Conservation (phyloP, 2,113 vertebrate genomes). For the Sigmodon hispidus region DNA sequence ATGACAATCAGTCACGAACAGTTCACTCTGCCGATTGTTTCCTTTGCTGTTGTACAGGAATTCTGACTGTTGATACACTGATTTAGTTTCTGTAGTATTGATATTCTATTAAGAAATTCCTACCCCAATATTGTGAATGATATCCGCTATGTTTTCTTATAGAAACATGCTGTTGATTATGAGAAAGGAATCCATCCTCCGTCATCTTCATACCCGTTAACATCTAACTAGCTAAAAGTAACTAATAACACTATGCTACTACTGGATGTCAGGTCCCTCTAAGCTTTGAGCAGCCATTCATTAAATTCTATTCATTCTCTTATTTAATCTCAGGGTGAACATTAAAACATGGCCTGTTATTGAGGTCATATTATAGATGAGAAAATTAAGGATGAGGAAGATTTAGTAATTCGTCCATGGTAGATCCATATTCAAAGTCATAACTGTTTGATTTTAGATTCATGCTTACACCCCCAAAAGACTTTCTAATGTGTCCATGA, state of each 20-base stretch:
- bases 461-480: neutral
- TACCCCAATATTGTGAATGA: neutral
- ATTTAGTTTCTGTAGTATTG: neutral
- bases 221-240: neutral
- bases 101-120: neutral
- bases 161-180: neutral
- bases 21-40: neutral
- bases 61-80: neutral
- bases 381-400: neutral
- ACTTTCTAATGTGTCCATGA: neutral
- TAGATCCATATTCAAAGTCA: neutral
- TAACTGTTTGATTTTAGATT: neutral
- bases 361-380: neutral
- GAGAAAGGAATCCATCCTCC: neutral
- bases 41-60: neutral
- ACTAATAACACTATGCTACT: neutral
- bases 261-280: neutral
- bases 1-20: rapidly evolving
- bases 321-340: neutral
- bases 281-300: neutral
- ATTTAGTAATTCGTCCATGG: neutral
- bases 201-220: neutral
- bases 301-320: neutral
- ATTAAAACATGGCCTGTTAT: neutral
- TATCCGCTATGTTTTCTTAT: neutral